Conservation (phyloP, 2,113 vertebrate genomes). For the Phrynosoma blainvillii region DNA sequence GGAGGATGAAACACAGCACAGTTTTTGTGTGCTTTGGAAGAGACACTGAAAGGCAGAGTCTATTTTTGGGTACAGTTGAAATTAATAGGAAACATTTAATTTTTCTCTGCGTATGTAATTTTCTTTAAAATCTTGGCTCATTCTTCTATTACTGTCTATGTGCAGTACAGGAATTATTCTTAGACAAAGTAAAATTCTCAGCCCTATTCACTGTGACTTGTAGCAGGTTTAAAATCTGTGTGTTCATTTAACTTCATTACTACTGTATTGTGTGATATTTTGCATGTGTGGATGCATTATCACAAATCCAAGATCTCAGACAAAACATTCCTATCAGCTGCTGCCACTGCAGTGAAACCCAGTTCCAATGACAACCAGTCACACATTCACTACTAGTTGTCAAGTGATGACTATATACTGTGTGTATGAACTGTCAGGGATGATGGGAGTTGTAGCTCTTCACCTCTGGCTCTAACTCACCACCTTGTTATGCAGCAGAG, state of each 20-base stretch:
- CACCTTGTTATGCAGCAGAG: too few species aligned
- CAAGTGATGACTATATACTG: neutral
- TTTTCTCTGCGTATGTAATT: slow-evolving; percentile 24
- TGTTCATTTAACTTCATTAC: neutral
- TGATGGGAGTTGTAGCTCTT: too few species aligned
- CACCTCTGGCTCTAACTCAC: too few species aligned
- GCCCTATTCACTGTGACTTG: slow-evolving; percentile 11
- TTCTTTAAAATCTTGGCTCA: slow-evolving; percentile 5
- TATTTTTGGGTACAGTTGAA: slow-evolving; percentile 24
- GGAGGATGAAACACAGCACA: slow-evolving; percentile 1
- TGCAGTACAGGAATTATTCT: neutral
- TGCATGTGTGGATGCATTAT: neutral
- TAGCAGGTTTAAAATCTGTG: neutral
- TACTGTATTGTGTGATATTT: neutral
- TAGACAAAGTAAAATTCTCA: neutral
- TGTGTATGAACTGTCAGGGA: neutral
- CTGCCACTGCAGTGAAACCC: neutral
- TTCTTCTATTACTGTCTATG: neutral
- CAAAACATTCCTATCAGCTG: neutral
- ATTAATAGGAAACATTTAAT: slow-evolving; percentile 15
- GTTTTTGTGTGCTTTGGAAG: neutral
- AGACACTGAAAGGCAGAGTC: neutral
- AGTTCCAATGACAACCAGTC: neutral
- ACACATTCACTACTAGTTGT: neutral
- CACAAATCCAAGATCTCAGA: neutral